These are phyloP conservation scores for Pasiphila rectangulata DNA, from an alignment of 2,888 invertebrate genomes.

Conservation along the genomic window DNA sequence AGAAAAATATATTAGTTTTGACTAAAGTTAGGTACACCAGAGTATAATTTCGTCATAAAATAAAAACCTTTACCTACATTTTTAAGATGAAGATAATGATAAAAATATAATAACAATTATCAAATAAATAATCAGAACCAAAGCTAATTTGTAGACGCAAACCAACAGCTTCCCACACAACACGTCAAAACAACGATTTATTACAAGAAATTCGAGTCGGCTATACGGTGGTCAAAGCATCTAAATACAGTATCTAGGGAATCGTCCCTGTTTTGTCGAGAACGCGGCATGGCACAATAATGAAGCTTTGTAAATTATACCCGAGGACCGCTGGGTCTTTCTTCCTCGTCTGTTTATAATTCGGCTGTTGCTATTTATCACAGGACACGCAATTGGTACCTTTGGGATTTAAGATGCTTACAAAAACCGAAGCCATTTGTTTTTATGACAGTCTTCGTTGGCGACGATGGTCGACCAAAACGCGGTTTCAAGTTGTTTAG, in stretches of 20 bases:
- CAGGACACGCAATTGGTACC: constrained; percentile 21
- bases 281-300: constrained; percentile 43
- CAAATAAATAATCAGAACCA: too few relatives aligned
- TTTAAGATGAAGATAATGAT: neutral
- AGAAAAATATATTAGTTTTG: too few relatives aligned
- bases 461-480: too few relatives aligned
- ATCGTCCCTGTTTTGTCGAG: constrained; percentile 34
- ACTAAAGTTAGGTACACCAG: too few relatives aligned
- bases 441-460: too few relatives aligned
- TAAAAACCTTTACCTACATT: too few relatives aligned
- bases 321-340: constrained; percentile 16
- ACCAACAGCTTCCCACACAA: constrained; percentile 1
- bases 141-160: too few relatives aligned
- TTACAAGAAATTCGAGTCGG: constrained; percentile 47
- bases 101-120: too few relatives aligned
- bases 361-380: constrained; percentile 21
- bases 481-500: too few relatives aligned
- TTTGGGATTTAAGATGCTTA: too few relatives aligned
- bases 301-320: constrained; percentile 40
- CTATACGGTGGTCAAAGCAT: constrained; percentile 38
- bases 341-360: constrained; percentile 18
- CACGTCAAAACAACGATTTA: constrained; percentile 45
- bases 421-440: too few relatives aligned
- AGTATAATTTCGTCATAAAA: too few relatives aligned
- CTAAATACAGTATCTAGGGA: constrained; percentile 44